Conservation (phyloP, 1,140 invertebrate genomes). For the Leptestheria dahalacensis region DNA sequence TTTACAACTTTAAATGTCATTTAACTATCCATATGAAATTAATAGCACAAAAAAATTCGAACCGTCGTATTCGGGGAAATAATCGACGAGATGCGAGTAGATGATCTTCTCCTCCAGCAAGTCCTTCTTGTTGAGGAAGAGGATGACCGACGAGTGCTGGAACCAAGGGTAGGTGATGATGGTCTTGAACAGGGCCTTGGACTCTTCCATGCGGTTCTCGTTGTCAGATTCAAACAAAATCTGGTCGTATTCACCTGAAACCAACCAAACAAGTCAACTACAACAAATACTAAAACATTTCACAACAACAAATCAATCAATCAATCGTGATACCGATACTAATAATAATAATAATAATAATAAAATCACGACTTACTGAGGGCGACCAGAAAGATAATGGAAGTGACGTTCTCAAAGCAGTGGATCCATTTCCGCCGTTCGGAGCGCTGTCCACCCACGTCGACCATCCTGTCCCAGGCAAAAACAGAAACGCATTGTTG, state of each 20-base stretch:
- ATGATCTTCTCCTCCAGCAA: constrained; percentile 46
- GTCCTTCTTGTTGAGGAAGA: constrained; percentile 48
- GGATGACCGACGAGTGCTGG: constrained; percentile 44
- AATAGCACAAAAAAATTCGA: constrained; percentile 14
- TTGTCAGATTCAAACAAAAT: constrained; percentile 31
- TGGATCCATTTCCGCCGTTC: constrained; percentile 44
- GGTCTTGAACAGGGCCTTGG: constrained; percentile 49
- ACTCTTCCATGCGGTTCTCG: constrained; percentile 52
- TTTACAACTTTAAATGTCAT: too few species aligned
- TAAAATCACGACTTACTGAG: constrained; percentile 29
- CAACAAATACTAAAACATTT: too few species aligned
- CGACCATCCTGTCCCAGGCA: constrained; percentile 35
- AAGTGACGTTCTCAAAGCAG: constrained; percentile 45
- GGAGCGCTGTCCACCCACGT: constrained; percentile 41
- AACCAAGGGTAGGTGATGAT: constrained; percentile 98
- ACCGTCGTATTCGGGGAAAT: constrained; percentile 49
- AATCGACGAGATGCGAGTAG: constrained; percentile 45
- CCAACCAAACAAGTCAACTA: too few species aligned
- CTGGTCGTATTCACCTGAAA: constrained; percentile 29
- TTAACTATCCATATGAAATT: too few species aligned
- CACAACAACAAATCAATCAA: background rate
- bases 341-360: background rate
- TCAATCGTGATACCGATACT: background rate
- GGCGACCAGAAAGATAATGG: constrained; percentile 44
- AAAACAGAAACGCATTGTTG: background rate